phyloP scores from a whole-genome alignment of 2,113 vertebrate species.

The Baryphthengus martii region DNA sequence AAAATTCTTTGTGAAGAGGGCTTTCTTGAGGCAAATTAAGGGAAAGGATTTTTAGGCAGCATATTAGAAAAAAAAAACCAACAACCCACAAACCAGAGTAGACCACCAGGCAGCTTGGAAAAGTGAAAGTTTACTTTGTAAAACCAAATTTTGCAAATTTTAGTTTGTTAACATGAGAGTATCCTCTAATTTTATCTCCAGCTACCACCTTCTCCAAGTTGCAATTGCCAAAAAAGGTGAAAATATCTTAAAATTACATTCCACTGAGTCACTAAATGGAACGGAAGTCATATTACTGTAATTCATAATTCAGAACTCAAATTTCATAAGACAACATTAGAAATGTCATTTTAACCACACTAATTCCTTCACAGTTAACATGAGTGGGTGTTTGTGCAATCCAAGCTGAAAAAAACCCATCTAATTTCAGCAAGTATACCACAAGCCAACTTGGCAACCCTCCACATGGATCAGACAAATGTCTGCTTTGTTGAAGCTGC shows the following conservation, averaged over 20 bases:
- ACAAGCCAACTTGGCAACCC: slow-evolving; percentile 80
- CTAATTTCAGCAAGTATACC: slow-evolving; percentile 76
- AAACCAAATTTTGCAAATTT: slow-evolving; percentile 62
- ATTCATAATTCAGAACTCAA: slow-evolving; percentile 76
- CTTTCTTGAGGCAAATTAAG: neutral
- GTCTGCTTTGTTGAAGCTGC: slow-evolving; percentile 79
- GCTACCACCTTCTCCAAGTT: slow-evolving; percentile 49
- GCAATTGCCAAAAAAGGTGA: slow-evolving; percentile 57
- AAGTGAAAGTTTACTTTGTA: slow-evolving; percentile 55
- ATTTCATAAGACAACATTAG: slow-evolving; percentile 75
- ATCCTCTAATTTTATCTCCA: slow-evolving; percentile 66
- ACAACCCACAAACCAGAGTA: neutral
- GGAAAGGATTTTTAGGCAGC: neutral
- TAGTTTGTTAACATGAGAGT: slow-evolving; percentile 67
- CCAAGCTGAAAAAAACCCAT: slow-evolving; percentile 76
- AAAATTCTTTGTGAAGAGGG: neutral
- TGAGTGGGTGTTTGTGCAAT: slow-evolving; percentile 78
- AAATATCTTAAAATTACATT: slow-evolving; percentile 67
- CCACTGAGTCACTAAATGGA: slow-evolving; percentile 59
- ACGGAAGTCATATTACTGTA: slow-evolving; percentile 46
- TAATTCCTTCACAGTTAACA: slow-evolving; percentile 71
- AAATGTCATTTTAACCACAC: slow-evolving; percentile 69
- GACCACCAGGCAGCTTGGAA: slow-evolving; percentile 33
- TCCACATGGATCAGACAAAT: slow-evolving; percentile 80
- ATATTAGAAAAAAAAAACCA: neutral